Conservation (phyloP, 2,888 invertebrate genomes). For the Camptogramma bilineatum region DNA sequence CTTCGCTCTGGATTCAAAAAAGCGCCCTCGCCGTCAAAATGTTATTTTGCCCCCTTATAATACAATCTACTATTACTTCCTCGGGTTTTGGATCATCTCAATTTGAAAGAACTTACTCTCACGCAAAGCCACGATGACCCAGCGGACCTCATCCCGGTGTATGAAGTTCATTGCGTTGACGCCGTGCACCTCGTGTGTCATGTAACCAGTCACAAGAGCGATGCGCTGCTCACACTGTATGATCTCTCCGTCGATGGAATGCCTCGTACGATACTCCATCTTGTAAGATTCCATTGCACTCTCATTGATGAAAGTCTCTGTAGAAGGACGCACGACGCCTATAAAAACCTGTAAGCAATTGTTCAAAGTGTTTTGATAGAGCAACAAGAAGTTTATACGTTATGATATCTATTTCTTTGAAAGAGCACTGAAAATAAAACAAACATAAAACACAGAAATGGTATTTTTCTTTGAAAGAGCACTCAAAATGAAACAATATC, state of each 20-base stretch:
- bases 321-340: conserved; percentile 89
- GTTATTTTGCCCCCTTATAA: too few relatives aligned
- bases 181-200: conserved; percentile 94
- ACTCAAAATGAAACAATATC: too few relatives aligned
- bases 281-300: conserved; percentile 71
- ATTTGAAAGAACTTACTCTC: conserved; percentile 82
- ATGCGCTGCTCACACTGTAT: conserved; percentile 95
- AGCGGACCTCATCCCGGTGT: conserved; percentile 94
- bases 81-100: background rate
- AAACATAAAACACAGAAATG: too few relatives aligned
- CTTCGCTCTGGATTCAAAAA: too few relatives aligned
- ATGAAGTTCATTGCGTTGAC: conserved; percentile 95
- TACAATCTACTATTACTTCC: too few relatives aligned
- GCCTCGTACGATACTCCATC: conserved; percentile 95
- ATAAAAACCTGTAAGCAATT: conserved; percentile 81
- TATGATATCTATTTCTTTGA: too few relatives aligned
- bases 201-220: conserved; percentile 94
- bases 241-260: conserved; percentile 94
- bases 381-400: background rate
- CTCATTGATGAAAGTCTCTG: conserved; percentile 84
- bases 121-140: conserved; percentile 93
- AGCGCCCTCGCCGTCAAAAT: too few relatives aligned
- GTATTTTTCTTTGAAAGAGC: too few relatives aligned
- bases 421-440: too few relatives aligned
- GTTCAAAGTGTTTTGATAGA: conserved; percentile 17